Evolutionary conservation across 1,140 invertebrate genomes (phyloP).

Genomic region (Scaptomyza pallida): DNA sequence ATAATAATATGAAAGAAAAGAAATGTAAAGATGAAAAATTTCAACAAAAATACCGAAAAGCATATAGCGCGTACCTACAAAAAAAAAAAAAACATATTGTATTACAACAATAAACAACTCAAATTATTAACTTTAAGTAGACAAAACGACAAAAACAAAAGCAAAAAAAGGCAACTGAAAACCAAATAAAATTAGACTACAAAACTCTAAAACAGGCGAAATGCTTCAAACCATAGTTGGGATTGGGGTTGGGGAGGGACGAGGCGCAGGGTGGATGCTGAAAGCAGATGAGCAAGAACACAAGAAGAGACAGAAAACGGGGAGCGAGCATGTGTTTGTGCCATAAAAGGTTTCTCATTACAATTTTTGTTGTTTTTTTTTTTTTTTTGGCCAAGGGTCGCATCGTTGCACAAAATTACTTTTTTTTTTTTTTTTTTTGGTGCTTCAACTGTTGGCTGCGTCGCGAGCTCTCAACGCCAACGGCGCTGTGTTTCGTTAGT

Average conservation of each 20-base stretch:
- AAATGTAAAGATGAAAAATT: conserved; percentile 31
- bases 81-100: conserved; percentile 46
- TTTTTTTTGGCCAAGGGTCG: conserved; percentile 72
- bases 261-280: neutral
- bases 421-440: conserved; percentile 52
- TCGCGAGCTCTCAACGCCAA: conserved; percentile 43
- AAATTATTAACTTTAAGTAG: conserved; percentile 79
- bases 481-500: conserved; percentile 24
- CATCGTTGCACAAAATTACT: conserved; percentile 79
- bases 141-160: conserved; percentile 39
- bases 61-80: conserved; percentile 55
- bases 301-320: conserved; percentile 55
- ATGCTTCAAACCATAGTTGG: conserved; percentile 29
- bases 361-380: conserved; percentile 33
- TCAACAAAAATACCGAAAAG: conserved; percentile 35
- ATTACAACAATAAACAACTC: conserved; percentile 61
- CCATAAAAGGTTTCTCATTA: conserved; percentile 81
- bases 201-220: conserved; percentile 37
- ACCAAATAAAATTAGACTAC: conserved; percentile 53
- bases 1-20: conserved; percentile 23
- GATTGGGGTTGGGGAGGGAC: neutral
- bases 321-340: conserved; percentile 73
- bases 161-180: conserved; percentile 27
- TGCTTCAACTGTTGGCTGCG: conserved; percentile 14
- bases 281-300: conserved; percentile 2